A percentile compares a stretch with the other conserved stretches of the same genome.
These are phyloP conservation scores for Alloplasta piceator DNA, from an alignment of 2,888 invertebrate genomes.

Conservation along the genomic window DNA sequence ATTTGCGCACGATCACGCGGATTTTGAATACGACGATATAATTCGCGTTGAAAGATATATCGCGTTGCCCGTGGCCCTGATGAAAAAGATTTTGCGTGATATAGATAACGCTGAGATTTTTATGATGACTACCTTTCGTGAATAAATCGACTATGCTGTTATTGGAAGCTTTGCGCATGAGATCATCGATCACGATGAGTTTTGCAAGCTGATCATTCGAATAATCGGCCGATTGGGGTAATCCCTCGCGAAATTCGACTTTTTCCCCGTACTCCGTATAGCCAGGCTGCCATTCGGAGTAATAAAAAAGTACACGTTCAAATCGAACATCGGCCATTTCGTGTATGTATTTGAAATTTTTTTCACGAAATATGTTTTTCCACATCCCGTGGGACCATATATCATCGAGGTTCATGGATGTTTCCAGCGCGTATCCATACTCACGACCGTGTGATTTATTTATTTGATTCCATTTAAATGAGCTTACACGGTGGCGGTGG, in stretches of 20 bases:
- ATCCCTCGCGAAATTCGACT: constrained; percentile 1
- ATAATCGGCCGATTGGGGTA: constrained; percentile 17
- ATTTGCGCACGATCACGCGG: constrained; percentile 60
- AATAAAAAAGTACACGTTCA: constrained; percentile 5
- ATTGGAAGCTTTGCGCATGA: too few relatives aligned
- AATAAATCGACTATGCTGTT: too few relatives aligned
- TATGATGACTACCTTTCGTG: too few relatives aligned
- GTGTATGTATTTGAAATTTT: constrained; percentile 1
- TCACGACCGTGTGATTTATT: background rate
- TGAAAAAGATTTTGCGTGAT: constrained; percentile 43
- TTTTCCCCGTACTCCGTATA: background rate
- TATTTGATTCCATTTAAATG: background rate
- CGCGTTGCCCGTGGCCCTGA: constrained; percentile 41
- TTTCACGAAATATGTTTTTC: background rate
- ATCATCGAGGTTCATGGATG: constrained; percentile 47
- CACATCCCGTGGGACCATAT: constrained; percentile 8
- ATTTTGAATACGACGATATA: constrained; percentile 63
- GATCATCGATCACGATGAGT: too few relatives aligned
- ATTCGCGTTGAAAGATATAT: constrained; percentile 55
- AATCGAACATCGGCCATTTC: constrained; percentile 5
- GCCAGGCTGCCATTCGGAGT: background rate
- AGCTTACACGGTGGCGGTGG: background rate
- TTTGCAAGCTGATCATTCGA: background rate
- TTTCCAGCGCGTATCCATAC: constrained; percentile 40
- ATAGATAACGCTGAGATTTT: constrained; percentile 59